These are phyloP conservation scores for Eretmochelys imbricata DNA, from an alignment of 2,113 vertebrate genomes.

Conservation along the genomic window DNA sequence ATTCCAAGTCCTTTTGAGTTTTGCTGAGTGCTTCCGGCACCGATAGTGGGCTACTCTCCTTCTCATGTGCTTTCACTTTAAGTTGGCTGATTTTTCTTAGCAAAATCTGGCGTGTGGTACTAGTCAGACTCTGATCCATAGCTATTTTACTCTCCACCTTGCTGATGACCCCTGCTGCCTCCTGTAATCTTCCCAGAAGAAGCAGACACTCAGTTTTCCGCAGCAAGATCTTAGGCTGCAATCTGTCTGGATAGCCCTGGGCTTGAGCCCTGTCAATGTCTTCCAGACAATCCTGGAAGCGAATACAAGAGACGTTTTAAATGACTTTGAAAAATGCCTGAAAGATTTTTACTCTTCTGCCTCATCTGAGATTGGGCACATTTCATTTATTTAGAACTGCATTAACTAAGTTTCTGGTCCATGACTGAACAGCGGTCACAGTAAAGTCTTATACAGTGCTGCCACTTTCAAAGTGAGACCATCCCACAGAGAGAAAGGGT, in stretches of 20 bases:
- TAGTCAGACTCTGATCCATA: not conserved
- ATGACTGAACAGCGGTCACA: not conserved
- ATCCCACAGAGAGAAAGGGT: fast-evolving
- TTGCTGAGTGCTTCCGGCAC: not conserved
- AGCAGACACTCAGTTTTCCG: constrained; percentile 84
- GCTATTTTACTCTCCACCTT: constrained; percentile 49
- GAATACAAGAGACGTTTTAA: constrained; percentile 10
- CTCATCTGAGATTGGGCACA: not conserved
- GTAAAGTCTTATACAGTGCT: not conserved
- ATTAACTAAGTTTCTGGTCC: fast-evolving
- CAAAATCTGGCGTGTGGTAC: constrained; percentile 8
- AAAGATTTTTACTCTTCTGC: fast-evolving
- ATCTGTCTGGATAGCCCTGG: constrained; percentile 84
- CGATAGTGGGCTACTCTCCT: not conserved
- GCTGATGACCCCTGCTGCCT: constrained; percentile 42
- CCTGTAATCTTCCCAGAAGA: constrained; percentile 68
- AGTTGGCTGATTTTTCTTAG: constrained; percentile 62
- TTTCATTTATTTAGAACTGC: not conserved
- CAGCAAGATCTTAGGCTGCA: constrained; percentile 86
- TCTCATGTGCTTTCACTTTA: constrained; percentile 40
- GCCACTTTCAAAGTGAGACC: not conserved
- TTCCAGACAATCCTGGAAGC: constrained; percentile 85
- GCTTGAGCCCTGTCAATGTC: constrained; percentile 86
- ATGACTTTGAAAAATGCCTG: not conserved
- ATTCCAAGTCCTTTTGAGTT: not conserved